Evolutionary conservation across 2,888 invertebrate genomes (phyloP).

Genomic region (Desoria tigrina): DNA sequence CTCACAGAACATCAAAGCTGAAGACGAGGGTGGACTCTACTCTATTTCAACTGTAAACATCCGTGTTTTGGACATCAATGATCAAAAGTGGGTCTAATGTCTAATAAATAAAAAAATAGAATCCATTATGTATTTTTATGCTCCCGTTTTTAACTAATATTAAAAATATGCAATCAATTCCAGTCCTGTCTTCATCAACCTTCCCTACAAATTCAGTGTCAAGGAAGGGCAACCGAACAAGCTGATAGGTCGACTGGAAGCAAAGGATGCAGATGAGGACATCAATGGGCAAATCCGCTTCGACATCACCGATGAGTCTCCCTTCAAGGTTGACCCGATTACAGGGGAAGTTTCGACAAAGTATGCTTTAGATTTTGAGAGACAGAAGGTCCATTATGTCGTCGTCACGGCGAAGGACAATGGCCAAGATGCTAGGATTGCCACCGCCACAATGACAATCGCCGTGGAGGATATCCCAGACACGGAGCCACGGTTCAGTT

Average conservation of each 20-base stretch:
- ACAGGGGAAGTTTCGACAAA: slow-evolving; percentile 73
- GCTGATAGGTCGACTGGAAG: slow-evolving; percentile 77
- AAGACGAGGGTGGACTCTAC: slow-evolving; percentile 78
- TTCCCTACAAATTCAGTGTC: slow-evolving; percentile 73
- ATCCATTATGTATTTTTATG: slow-evolving; percentile 16
- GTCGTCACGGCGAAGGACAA: slow-evolving; percentile 87
- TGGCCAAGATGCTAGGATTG: slow-evolving; percentile 78
- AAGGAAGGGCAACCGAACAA: slow-evolving; percentile 55
- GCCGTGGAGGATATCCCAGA: slow-evolving; percentile 78
- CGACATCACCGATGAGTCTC: slow-evolving; percentile 77
- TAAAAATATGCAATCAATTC: too few species aligned
- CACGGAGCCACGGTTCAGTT: slow-evolving; percentile 73
- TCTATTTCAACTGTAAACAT: slow-evolving; percentile 84
- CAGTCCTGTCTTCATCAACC: slow-evolving; percentile 80
- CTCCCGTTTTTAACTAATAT: slow-evolving; percentile 12
- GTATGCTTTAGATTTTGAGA: slow-evolving; percentile 77
- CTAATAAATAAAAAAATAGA: neutral
- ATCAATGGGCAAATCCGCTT: slow-evolving; percentile 80
- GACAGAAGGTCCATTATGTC: slow-evolving; percentile 67
- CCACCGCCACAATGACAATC: slow-evolving; percentile 83
- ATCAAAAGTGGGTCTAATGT: slow-evolving; percentile 61
- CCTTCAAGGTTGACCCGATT: slow-evolving; percentile 75
- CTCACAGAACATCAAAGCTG: slow-evolving; percentile 73
- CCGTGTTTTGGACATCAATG: slow-evolving; percentile 86
- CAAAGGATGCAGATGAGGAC: slow-evolving; percentile 82